Percentiles rank a stretch among this genome's conserved stretches.
Evolutionary conservation across 2,888 invertebrate genomes (phyloP).

Genomic region (Criorhina ranunculi): DNA sequence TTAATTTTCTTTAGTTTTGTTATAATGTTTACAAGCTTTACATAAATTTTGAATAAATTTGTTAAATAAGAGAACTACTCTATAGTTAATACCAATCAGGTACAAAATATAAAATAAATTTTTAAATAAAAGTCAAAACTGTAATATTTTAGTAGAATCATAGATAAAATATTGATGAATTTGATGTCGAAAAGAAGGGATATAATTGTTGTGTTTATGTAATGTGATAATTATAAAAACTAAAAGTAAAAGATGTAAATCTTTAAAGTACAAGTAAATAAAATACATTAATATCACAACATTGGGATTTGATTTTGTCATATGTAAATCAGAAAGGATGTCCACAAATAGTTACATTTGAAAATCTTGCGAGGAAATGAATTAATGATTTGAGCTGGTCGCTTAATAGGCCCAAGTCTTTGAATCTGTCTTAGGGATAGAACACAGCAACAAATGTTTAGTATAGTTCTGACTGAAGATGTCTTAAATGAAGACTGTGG

Average conservation of each 20-base stretch:
- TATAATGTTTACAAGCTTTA: conserved; percentile 44
- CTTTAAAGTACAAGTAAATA: conserved; percentile 50
- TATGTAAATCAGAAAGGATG: too few relatives aligned
- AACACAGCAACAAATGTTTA: too few relatives aligned
- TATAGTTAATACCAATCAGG: conserved; percentile 57
- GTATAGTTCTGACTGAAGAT: too few relatives aligned
- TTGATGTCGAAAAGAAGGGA: conserved; percentile 26
- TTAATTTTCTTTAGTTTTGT: conserved; percentile 37
- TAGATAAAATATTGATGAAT: conserved; percentile 34
- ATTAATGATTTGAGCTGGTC: too few relatives aligned
- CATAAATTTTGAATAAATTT: conserved; percentile 19
- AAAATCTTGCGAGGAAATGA: too few relatives aligned
- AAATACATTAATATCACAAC: conserved; percentile 13
- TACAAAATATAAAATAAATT: conserved; percentile 56
- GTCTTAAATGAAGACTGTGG: too few relatives aligned
- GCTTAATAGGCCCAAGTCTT: too few relatives aligned
- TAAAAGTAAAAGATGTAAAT: conserved; percentile 21
- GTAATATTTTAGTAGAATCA: conserved; percentile 50
- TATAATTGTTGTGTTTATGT: conserved; percentile 47
- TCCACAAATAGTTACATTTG: too few relatives aligned
- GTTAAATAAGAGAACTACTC: conserved; percentile 37
- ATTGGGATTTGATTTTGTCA: neutral
- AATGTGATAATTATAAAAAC: conserved; percentile 41
- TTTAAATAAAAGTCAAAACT: conserved; percentile 49
- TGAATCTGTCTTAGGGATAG: too few relatives aligned